Evolutionary conservation across 2,797 vertebrate species (phyloP), one percentile per base, ranked within the genome.

Genomic region (Bryconaethiops microstoma): DNA sequence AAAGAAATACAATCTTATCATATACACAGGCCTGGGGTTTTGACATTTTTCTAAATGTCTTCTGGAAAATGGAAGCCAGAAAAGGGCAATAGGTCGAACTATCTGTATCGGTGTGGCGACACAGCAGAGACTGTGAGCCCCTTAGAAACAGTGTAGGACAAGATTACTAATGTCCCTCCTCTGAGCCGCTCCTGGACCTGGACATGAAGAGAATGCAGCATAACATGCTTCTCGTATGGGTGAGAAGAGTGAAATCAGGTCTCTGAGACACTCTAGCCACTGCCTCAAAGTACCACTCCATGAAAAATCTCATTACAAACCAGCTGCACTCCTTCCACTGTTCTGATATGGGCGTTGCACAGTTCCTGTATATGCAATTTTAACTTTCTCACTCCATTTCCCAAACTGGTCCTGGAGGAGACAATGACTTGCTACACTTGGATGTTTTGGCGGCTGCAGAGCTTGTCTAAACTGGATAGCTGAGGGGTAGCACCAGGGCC

Each of bases 1-100:
- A 59, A 14, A 40, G 71, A 75, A 75, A 77, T 52, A 78, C 63
- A 48, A 75, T 69, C 42, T 76, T 67, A 25, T 70, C 60, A 68
- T 62, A 45, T 16, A 55, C 40, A 57, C 68, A 5, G 54, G 70
- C 67, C 9, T 6, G 45, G 17, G 42, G 8, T 35, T 23, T 42
- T 67, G 29, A 69, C 60, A 78, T 68, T 62, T 68, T 35, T 52
- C 54, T 54, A 74, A 78, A 60, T 74, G 69, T 74, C 59, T 67
- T 29, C 55, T 50, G 45, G 64, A 42, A 74, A 68, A 77, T 40
- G 4, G 64, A 60, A 65, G 45, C 12, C 2, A 50, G 40, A 35
- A 78, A 60, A 72, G 55, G 77, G 42, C 57, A 70, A 78, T 29
- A 14, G 64, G 67, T 64, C 19, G 14, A 74, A 29, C 64, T 59